Base-by-base conservation (phyloP, 2,888 invertebrate species). In the Hyposoter dolosus region DNA sequence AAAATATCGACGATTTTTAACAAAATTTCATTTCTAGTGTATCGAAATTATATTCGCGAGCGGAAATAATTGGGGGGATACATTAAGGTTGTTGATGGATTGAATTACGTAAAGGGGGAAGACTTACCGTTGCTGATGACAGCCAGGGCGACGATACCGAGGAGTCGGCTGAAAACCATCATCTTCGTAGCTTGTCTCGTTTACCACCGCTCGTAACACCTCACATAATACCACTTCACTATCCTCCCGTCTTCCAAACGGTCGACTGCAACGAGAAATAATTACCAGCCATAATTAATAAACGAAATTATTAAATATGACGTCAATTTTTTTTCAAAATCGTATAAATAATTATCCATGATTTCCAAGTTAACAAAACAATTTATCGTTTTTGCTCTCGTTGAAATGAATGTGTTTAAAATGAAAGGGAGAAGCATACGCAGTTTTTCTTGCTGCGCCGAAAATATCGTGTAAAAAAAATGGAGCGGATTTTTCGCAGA, bases 51-150 rank as follows among this genome's bases (percentile, higher is more conserved):
- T 69, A 45, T 47, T 15, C 7, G 6, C 40, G n/a, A 66, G 6
- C 47, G 6, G 71, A 65, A 77, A 78, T 72, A 63, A 69, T 40
- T n/a, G n/a, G n/a, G n/a, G 12, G 72, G 28, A 12, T 15, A 15
- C 28, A 28, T 28, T 15, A 5, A 60, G 28, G 0, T 6, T 9
- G 28, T 60, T 28, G 60, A 60, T 60, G 1, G 6, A 69, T n/a
- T 32, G 50, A 65, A 69, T 35, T 17, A 69, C 28, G 10, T 15
- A 28, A 60, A 60, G 15, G 60, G 10, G 35, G 28, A 23, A 35
- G 2, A 93, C 93, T 93, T 88, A 93, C 93, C 93, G 88, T 92
- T 92, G 85, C 91, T 92, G 90, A 93, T 89, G 87, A 92, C 88
- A 85, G 90, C 90, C 87, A 93, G 85, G 86, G 90, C 91, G 90